These are phyloP conservation scores for Drosophila willistoni DNA, from an alignment of 1,140 invertebrate genomes.

Conservation along the genomic window DNA sequence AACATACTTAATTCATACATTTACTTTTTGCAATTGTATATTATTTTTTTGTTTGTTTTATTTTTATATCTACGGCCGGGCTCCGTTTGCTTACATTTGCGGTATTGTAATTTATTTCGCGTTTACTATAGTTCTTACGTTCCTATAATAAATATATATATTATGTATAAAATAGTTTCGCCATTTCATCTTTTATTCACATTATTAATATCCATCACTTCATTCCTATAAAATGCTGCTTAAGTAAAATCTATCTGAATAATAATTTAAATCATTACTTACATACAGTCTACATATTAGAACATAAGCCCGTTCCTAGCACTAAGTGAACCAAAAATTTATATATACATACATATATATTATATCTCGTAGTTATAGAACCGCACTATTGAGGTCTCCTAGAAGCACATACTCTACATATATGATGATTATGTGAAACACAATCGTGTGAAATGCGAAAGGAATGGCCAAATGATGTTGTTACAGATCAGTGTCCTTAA, in stretches of 20 bases:
- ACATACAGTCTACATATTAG: constrained; percentile 28
- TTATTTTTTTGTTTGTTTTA: constrained; percentile 44
- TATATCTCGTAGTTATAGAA: constrained; percentile 37
- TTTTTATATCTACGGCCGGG: constrained; percentile 58
- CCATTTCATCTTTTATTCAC: constrained; percentile 11
- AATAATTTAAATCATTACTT: constrained; percentile 32
- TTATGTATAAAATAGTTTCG: constrained; percentile 1
- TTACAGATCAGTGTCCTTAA: constrained; percentile 64
- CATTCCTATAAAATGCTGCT: constrained; percentile 50
- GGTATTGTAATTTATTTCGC: constrained; percentile 33
- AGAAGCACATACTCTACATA: not conserved
- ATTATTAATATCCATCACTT: constrained; percentile 34
- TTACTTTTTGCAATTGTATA: constrained; percentile 72
- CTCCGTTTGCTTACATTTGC: constrained; percentile 52
- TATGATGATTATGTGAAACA: not conserved
- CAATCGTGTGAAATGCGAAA: no score
- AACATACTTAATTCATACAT: constrained; percentile 35
- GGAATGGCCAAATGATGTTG: constrained; percentile 15
- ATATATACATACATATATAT: constrained; percentile 26
- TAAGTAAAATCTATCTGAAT: constrained; percentile 58
- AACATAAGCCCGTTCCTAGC: constrained; percentile 62
- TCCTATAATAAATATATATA: constrained; percentile 55
- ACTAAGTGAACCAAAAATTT: constrained; percentile 64
- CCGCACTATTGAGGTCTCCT: constrained; percentile 10
- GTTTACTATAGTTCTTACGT: constrained; percentile 55